Base-by-base conservation (phyloP, 2,888 invertebrate species). In the Mythimna albipuncta region DNA sequence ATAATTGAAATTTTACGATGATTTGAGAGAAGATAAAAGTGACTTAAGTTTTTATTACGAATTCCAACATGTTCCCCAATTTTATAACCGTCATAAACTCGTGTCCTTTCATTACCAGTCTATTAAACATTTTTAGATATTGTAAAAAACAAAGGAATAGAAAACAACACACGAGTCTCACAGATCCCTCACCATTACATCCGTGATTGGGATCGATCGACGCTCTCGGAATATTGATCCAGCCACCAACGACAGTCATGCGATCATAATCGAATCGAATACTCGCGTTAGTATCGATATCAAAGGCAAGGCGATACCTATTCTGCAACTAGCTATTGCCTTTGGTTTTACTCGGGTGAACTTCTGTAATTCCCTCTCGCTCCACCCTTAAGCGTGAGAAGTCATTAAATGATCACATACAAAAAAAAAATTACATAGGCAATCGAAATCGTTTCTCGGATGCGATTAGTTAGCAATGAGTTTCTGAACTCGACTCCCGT, bases 191-290 rank as follows among this genome's bases (percentile, higher is more conserved):
- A 61, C 69, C 61, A 70, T 80, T 77, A 77, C 72, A 79, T 83
- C 77, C 77, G 76, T 65, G 81, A 82, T 85, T 72, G 50, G 59
- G 72, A 82, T 81, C 81, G 63, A 75, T 38, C 57, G 61, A 85
- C 82, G 82, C 77, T 71, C 26, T 38, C 66, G 19, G 84, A 82
- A 85, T 85, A 84, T 69, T 76, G 70, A 85, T 77, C 63, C 69
- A 76, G 26, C 71, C 58, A 73, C 70, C 63, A 64, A 64, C 72
- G 63, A 76, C 69, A 69, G 69, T 63, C 64, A 84, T 73, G 61
- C 73, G 75, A 75, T 74, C 58, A 72, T 72, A 85, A 69, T 72
- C 79, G 69, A 78, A 54, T 81, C 77, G 73, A 76, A 57, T 71
- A 63, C 73, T 68, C 63, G 65, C 35, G 47, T 44, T 35, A 72